Base-by-base conservation (phyloP, 1,140 invertebrate species). In the Calosoma granatense region DNA sequence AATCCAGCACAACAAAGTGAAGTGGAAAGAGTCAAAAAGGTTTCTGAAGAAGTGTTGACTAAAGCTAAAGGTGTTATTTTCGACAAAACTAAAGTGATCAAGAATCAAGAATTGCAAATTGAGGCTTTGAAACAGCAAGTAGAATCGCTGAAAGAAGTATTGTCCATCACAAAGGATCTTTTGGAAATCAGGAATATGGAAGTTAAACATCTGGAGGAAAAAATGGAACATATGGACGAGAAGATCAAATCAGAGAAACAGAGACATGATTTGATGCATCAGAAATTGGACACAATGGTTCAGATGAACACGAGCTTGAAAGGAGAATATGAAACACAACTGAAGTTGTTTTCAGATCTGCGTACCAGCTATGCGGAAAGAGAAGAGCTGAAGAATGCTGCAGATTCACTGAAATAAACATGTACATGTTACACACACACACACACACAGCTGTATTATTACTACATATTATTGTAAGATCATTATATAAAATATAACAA, bases 171-270 rank as follows among this genome's bases (percentile, higher is more conserved):
- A 1, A 88, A 87, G 64, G 85, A 88, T 62, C 71, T 90, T 54
- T 70, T 89, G 14, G 81, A 85, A 57, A 86, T 90, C 2, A 78
- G 87, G 53, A 88, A 85, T 61, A 76, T 83, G 59, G 87, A 90
- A 74, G 81, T 87, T 2, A 82, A 84, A 23, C 85, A 88, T 69
- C 78, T 88, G 60, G 81, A 85, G 71, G 78, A 81, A 2, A 82
- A 87, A 20, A 74, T 89, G 0, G 76, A 85, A 53, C 78, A 75
- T 20, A 85, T 88, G 78, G 84, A 87, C 62, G 67, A 73, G 6
- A 81, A 81, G 67, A 83, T 87, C 56, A 77, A 80, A 21, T 77
- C 77, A 0, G 87, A 89, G 68, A 82, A 83, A 58, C 82, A 85
- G 47, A 73, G 85, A 2, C 82, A 86, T 60, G 77, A 74, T 36